These are phyloP conservation scores for Stomatorhinus walkeri DNA, from an alignment of 2,797 vertebrate species.

Conservation along the genomic window DNA sequence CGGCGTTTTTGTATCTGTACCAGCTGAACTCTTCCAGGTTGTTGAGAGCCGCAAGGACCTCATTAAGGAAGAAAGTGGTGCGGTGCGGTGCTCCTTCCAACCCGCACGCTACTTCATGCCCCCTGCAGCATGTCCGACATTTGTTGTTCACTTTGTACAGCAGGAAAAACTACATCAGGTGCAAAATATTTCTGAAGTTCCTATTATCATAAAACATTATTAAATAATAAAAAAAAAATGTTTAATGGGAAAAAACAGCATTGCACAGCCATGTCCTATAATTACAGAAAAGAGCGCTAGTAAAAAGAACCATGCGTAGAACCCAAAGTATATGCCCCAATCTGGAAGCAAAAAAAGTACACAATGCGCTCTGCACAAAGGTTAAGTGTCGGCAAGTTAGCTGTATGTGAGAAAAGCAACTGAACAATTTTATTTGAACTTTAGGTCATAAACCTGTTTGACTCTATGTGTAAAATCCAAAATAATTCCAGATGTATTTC, in stretches of 20 bases:
- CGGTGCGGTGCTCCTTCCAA: not conserved
- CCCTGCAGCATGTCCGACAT: not conserved
- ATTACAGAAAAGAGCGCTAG: conserved; percentile 27
- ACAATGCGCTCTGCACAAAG: not conserved
- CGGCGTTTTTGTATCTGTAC: conserved; percentile 25
- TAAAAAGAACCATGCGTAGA: conserved; percentile 28
- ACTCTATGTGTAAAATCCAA: not conserved
- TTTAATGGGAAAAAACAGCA: conserved; percentile 29
- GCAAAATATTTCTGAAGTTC: conserved; percentile 3
- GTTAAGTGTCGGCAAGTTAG: not conserved
- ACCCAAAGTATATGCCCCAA: not conserved
- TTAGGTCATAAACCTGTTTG: not conserved
- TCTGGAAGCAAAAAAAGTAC: not conserved
- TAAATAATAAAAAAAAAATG: not conserved
- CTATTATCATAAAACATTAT: conserved; percentile 11
- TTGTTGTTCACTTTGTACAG: not conserved
- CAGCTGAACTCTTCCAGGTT: conserved; percentile 28
- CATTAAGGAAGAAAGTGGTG: conserved; percentile 24
- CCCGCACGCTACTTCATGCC: not conserved
- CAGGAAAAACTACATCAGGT: not conserved
- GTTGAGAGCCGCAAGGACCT: conserved; percentile 2
- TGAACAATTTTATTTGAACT: not conserved
- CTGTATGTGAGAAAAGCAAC: not conserved
- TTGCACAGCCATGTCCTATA: conserved; percentile 14
- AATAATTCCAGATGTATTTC: not conserved